Percentiles rank a stretch among this genome's conserved stretches.
These are phyloP conservation scores for Drosophila erecta DNA, from an alignment of 1,140 invertebrate species.

Conservation along the genomic window DNA sequence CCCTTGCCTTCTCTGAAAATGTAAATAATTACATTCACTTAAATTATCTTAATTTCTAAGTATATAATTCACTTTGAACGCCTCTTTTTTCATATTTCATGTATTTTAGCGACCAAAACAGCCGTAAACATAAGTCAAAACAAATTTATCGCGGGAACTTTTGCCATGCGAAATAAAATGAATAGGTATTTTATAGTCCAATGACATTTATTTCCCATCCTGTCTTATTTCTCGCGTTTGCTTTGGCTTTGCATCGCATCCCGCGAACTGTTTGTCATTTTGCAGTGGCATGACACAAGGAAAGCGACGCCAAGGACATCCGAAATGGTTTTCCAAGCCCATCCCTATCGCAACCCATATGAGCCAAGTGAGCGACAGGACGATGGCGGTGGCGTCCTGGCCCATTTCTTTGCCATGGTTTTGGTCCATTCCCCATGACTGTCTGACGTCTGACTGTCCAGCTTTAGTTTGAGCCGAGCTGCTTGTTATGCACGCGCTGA, in stretches of 20 bases:
- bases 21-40: too few species aligned
- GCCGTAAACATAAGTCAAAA: too few species aligned
- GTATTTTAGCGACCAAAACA: too few species aligned
- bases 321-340: conserved; percentile 61
- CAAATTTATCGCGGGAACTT: too few species aligned
- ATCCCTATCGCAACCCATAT: conserved; percentile 24
- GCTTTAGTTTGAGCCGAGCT: conserved; percentile 52
- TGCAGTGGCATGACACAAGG: conserved; percentile 62
- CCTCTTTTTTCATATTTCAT: too few species aligned
- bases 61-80: too few species aligned
- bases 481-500: conserved; percentile 79
- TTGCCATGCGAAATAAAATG: too few species aligned
- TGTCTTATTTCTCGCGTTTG: conserved; percentile 21
- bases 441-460: conserved; percentile 18
- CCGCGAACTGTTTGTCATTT: conserved; percentile 74
- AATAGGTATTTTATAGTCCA: conserved; percentile 8
- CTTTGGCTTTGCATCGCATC: conserved; percentile 35
- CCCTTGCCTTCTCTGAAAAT: not conserved
- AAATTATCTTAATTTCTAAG: too few species aligned
- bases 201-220: not conserved
- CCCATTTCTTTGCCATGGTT: conserved; percentile 22
- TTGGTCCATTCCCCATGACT: conserved; percentile 19
- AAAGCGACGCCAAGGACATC: conserved; percentile 59
- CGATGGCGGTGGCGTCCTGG: conserved; percentile 15
- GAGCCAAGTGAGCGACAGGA: conserved; percentile 61